phyloP scores from a whole-genome alignment of 2,113 vertebrate species.

The Panthera uncia region DNA sequence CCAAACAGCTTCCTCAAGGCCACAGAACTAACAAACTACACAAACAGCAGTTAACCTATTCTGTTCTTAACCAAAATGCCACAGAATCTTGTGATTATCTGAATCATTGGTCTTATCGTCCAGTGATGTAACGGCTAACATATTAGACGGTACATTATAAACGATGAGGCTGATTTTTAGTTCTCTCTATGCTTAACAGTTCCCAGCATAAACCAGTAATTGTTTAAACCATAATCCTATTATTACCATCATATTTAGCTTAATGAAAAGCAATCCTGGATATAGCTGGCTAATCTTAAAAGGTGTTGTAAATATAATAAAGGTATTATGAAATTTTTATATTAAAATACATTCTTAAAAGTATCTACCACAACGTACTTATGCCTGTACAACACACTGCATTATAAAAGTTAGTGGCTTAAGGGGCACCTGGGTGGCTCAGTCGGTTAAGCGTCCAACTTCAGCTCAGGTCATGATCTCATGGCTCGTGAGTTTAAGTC shows the following conservation, averaged over 20 bases:
- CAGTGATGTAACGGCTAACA: background rate
- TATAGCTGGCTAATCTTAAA: background rate
- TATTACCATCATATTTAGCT: background rate
- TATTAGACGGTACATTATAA: background rate
- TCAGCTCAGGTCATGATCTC: too few species aligned
- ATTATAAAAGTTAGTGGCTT: background rate
- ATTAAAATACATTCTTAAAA: background rate
- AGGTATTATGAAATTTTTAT: background rate
- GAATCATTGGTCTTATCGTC: background rate
- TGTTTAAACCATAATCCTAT: background rate
- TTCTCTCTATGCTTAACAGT: background rate
- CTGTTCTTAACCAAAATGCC: background rate
- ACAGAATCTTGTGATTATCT: background rate
- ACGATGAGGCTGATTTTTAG: background rate
- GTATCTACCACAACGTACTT: background rate
- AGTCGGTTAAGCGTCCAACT: too few species aligned
- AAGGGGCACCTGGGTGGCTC: background rate
- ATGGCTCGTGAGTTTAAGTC: too few species aligned
- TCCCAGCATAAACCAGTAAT: background rate
- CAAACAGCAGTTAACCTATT: background rate
- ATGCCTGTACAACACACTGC: background rate
- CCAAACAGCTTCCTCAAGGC: background rate
- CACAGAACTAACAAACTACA: background rate
- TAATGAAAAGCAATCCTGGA: background rate
- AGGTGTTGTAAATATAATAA: background rate